These are phyloP conservation scores for Netelia fuscicornis DNA, from an alignment of 2,888 invertebrate genomes.

Conservation along the genomic window DNA sequence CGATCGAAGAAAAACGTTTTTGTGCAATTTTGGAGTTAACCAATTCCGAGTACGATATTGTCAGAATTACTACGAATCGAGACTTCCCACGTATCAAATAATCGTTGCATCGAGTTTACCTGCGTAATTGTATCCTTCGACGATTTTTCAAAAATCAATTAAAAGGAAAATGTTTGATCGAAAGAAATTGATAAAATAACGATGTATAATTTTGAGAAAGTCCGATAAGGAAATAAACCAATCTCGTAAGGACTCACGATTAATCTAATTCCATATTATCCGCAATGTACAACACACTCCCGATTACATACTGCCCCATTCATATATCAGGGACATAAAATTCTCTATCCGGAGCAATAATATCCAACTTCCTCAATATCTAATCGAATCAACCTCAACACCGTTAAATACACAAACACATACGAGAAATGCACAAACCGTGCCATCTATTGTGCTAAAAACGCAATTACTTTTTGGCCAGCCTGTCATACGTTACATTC, in stretches of 20 bases:
- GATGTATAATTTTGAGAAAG: neutral
- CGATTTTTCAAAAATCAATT: neutral
- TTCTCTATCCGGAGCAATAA: conserved; percentile 12
- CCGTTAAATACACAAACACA: conserved; percentile 30
- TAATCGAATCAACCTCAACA: conserved; percentile 60
- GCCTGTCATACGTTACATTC: neutral
- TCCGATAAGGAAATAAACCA: neutral
- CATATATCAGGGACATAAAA: conserved; percentile 33
- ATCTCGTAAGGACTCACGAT: neutral
- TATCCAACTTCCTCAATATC: conserved; percentile 57
- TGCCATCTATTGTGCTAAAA: too few species aligned
- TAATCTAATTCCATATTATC: neutral
- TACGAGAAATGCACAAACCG: neutral
- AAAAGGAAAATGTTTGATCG: neutral
- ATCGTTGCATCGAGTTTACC: conserved; percentile 19
- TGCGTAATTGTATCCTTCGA: neutral
- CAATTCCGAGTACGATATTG: conserved; percentile 55
- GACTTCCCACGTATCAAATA: conserved; percentile 14
- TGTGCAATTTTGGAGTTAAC: conserved; percentile 45
- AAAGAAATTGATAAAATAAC: neutral
- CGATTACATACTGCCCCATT: conserved; percentile 49
- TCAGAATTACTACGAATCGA: conserved; percentile 27
- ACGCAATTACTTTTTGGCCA: neutral
- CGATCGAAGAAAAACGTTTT: conserved; percentile 25
- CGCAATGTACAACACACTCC: too few species aligned